Evolutionary conservation across 53 echinoderm and acorn worm genomes (phyloP).

Genomic region (Echinometra lucunter): DNA sequence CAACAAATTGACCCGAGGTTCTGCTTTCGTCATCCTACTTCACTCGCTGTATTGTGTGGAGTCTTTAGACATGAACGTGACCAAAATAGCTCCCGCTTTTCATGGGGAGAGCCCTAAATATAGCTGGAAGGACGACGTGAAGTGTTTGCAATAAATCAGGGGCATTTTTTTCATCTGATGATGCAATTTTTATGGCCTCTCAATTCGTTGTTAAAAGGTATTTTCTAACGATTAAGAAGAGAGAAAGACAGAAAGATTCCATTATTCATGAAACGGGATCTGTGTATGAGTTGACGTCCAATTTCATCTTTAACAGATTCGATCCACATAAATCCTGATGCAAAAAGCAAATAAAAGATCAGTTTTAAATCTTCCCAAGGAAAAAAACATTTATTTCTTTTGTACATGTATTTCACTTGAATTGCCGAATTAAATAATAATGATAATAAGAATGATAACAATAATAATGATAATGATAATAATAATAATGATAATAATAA

Average conservation of each 20-base stretch:
- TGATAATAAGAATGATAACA: too few relatives aligned
- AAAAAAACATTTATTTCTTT: too few relatives aligned
- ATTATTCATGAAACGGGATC: neutral
- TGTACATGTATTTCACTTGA: too few relatives aligned
- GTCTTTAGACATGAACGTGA: constrained; percentile 12
- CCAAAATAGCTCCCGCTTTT: constrained; percentile 8
- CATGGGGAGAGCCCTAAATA: constrained; percentile 19
- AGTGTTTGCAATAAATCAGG: constrained; percentile 25
- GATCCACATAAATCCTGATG: too few relatives aligned
- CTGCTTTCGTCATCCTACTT: constrained; percentile 35
- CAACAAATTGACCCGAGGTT: constrained; percentile 41
- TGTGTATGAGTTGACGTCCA: too few relatives aligned
- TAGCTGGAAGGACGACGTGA: neutral
- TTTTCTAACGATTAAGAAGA: neutral
- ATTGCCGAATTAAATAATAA: too few relatives aligned
- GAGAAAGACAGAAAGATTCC: neutral
- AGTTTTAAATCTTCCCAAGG: too few relatives aligned
- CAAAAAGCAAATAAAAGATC: too few relatives aligned
- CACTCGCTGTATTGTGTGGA: neutral
- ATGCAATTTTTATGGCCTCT: neutral
- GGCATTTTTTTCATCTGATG: neutral
- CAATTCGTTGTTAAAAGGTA: neutral
- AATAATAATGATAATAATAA: too few relatives aligned
- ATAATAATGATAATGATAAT: too few relatives aligned
- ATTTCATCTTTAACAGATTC: too few relatives aligned